Base-by-base conservation (phyloP, 2,797 vertebrate species). In the Pachyuromys duprasi region DNA sequence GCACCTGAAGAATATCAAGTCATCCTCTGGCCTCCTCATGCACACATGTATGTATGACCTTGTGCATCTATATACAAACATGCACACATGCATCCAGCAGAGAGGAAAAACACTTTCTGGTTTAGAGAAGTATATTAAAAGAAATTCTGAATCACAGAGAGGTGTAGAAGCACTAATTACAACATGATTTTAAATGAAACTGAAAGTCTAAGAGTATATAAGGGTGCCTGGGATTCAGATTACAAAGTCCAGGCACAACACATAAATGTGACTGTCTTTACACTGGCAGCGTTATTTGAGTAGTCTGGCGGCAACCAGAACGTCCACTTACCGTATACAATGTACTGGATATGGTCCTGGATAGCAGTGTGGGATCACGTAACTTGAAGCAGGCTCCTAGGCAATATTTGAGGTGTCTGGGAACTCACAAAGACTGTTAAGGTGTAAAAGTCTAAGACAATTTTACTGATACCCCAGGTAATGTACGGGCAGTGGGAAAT, bases 101-200 rank as follows among this genome's bases (percentile, higher is more conserved):
- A 24, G 39, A 49, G 60, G 18, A 13, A 11, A 53, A 82, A 6
- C 39, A 11, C 13, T 57, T 92, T 79, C 8, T 15, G 55, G 5
- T 70, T 90, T 87, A 60, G 83, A 62, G 53, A 79, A 57, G 11
- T 55, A 74, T 20, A 18, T 9, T n/a, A 24, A 5, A 84, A 26
- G 20, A 60, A 60, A 86, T 36, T 65, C 74, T 86, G 72, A 96
- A 81, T 81, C 24, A 78, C 2, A 3, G 45, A 65, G 39, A 67
- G 53, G 18, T 57, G 74, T 53, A 14, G 45, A 89, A 93, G 65
- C n/a, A 57, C 8, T 15, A 70, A 28, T 55, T 57, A 69, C n/a
- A 18, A 33, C 8, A 79, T 65, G 33, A 86, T 86, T 94, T 83
- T 81, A 24, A 92, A 49, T 86, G 26, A 87, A 93, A 80, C 24